Evolutionary conservation across 2,797 vertebrate genomes (phyloP).

Genomic region (Peromyscus nudipes): DNA sequence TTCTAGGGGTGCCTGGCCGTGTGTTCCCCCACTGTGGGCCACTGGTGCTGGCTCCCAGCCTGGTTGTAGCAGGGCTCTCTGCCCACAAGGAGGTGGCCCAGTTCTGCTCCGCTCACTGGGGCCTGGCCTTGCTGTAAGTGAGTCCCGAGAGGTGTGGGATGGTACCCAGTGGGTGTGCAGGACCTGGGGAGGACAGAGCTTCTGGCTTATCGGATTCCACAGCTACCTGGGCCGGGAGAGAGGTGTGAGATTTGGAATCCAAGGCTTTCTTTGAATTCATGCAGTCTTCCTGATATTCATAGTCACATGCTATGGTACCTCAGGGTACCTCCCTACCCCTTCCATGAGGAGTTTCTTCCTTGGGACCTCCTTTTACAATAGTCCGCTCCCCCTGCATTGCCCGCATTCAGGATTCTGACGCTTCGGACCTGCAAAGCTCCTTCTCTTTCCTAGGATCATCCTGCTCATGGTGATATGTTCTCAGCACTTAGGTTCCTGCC

Average conservation of each 20-base stretch:
- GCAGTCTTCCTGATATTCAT: neutral
- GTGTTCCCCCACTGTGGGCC: constrained; percentile 88
- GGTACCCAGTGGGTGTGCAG: neutral
- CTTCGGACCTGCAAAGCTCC: constrained; percentile 6
- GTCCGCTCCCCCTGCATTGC: neutral
- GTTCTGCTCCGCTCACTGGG: constrained; percentile 92
- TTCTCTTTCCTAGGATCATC: constrained; percentile 88
- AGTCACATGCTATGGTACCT: neutral
- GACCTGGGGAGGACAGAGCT: neutral
- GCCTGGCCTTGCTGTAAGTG: constrained; percentile 90
- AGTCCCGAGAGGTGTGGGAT: constrained; percentile 3
- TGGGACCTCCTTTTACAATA: neutral
- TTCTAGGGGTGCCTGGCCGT: constrained; percentile 87
- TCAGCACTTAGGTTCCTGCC: constrained; percentile 89
- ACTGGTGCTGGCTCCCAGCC: constrained; percentile 92
- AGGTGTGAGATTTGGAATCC: neutral
- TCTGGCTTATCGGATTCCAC: neutral
- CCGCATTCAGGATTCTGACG: neutral
- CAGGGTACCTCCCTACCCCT: neutral
- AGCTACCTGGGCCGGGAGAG: neutral
- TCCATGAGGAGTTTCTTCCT: neutral
- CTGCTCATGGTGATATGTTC: constrained; percentile 90
- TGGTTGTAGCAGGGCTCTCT: constrained; percentile 92
- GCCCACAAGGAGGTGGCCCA: constrained; percentile 91
- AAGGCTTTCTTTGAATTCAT: constrained; percentile 18